These are phyloP conservation scores for Laothoe populi DNA, from an alignment of 2,888 invertebrate genomes.

Conservation along the genomic window DNA sequence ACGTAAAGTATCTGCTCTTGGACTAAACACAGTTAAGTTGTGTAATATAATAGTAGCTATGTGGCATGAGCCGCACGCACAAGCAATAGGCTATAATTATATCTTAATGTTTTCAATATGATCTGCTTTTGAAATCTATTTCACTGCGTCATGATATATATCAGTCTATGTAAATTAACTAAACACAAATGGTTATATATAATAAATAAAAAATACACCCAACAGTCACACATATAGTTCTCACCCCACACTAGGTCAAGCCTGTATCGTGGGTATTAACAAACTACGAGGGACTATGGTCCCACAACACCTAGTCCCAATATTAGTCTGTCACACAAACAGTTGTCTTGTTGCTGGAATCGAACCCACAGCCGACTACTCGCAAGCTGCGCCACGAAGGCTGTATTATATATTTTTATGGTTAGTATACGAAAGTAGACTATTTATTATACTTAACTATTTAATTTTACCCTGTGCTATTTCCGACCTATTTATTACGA, in stretches of 20 bases:
- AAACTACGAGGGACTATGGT: no score
- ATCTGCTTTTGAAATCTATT: neutral
- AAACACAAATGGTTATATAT: neutral
- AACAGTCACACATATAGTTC: no score
- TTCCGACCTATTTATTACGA: neutral
- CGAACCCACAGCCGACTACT: no score
- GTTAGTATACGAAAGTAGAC: neutral
- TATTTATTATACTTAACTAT: neutral
- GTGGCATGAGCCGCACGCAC: neutral
- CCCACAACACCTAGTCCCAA: no score
- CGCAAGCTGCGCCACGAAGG: no score
- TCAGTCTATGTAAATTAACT: neutral
- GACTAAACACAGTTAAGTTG: constrained; percentile 48
- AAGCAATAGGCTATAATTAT: constrained; percentile 30
- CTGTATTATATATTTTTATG: neutral
- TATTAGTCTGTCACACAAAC: no score
- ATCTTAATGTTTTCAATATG: constrained; percentile 43
- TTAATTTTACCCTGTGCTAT: neutral
- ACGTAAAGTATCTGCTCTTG: constrained; percentile 51
- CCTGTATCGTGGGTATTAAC: no score
- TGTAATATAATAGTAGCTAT: constrained; percentile 36
- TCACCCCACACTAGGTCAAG: no score
- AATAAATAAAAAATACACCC: no score
- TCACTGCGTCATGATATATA: neutral
- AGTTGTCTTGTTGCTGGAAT: no score